Evolutionary conservation across 2,888 invertebrate species (phyloP), one percentile per base, ranked within the genome.

Genomic region (Drosophila aldrichi): DNA sequence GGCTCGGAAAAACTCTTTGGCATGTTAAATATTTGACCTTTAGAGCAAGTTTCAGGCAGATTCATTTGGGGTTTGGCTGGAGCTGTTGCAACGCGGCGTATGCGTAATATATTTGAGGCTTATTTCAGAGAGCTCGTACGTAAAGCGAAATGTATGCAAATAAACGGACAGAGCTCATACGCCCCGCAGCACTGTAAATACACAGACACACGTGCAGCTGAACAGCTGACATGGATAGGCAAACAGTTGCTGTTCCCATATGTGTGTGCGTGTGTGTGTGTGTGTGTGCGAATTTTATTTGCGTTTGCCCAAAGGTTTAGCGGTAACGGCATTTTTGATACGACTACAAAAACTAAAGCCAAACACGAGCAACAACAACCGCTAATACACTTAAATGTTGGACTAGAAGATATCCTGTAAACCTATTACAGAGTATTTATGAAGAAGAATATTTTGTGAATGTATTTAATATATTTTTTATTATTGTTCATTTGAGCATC

Each of bases 271-370:
- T 6, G 8, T 34, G 49, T 56, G 59, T 59, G 63, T 36, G 62
- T 65, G 43, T 60, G 44, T 58, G 29, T 29, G 32, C 32, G 66
- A 57, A 71, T 70, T 82, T 82, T 82, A 82, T 82, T 86, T 84
- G 70, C 82, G 63, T 78, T 82, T 76, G 76, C 70, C 71, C 68
- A 85, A 82, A 82, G 85, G 82, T 63, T 82, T 85, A 71, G 73
- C 71, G 81, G 75, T 73, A 74, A 57, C 61, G 71, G 64, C 70
- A 79, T 75, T 82, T 85, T 81, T 85, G 70, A 82, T 88, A 62
- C 70, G 40, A 48, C 54, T 62, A 70, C 58, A 65, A 79, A 82
- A 80, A 74, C 70, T 46, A 72, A 57, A 64, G 38, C 44, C 70
- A 67, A 78, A 61, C 48, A 14, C 59, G 40, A 55, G 57, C 49